phyloP scores from a whole-genome alignment of 2,888 invertebrate species.

The Agrypnus murinus region DNA sequence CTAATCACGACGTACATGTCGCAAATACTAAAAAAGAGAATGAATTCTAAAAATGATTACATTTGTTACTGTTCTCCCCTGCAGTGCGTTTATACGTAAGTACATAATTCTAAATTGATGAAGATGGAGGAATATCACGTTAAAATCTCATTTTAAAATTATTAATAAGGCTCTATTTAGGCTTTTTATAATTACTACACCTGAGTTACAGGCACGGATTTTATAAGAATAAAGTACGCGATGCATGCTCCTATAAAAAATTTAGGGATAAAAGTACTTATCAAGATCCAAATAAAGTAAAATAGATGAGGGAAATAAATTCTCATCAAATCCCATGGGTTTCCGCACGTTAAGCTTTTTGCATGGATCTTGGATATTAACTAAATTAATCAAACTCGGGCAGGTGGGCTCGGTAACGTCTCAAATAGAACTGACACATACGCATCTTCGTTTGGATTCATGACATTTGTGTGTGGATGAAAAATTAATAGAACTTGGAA shows the following conservation, averaged over 20 bases:
- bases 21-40: no score
- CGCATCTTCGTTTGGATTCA: not conserved
- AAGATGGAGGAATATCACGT: no score
- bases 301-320: slow-evolving; percentile 11
- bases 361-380: not conserved
- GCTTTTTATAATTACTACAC: no score
- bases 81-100: no score
- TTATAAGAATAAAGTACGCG: no score
- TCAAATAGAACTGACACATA: slow-evolving; percentile 10
- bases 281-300: not conserved
- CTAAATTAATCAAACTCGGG: slow-evolving; percentile 15
- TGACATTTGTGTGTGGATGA: slow-evolving; percentile 3
- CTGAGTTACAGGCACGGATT: no score
- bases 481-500: slow-evolving; percentile 4
- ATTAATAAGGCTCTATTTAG: no score
- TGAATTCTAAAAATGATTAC: no score
- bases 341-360: not conserved
- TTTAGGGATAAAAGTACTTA: slow-evolving; percentile 3
- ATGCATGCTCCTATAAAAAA: not conserved
- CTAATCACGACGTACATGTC: no score
- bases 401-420: not conserved
- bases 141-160: no score
- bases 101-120: no score
- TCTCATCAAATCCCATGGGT: not conserved
- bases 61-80: no score